Conservation (phyloP, 2,113 vertebrate species). For the Gnathochromis pfefferi region DNA sequence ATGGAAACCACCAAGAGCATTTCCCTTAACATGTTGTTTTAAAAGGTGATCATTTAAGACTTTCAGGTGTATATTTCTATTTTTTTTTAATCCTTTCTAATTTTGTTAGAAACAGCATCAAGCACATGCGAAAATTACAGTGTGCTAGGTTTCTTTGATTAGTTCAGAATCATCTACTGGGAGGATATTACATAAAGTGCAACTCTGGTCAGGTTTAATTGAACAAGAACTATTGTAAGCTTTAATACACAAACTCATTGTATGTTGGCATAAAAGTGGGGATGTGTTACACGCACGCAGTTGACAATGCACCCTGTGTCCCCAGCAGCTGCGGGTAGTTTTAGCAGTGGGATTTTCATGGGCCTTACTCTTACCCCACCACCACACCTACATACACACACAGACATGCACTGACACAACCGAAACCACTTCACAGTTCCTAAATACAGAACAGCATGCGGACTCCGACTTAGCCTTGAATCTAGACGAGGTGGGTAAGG, state of each 20-base stretch:
- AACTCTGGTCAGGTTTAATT: not conserved
- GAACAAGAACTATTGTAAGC: not conserved
- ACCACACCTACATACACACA: not conserved
- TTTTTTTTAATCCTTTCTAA: not conserved
- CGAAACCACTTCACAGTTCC: not conserved
- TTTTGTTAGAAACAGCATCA: not conserved
- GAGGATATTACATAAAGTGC: not conserved
- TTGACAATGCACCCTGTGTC: conserved; percentile 37
- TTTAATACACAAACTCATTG: not conserved
- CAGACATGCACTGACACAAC: not conserved
- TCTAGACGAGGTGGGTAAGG: conserved; percentile 42
- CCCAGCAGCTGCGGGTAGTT: conserved; percentile 52
- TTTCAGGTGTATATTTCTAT: not conserved
- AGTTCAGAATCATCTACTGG: not conserved
- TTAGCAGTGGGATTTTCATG: conserved; percentile 46
- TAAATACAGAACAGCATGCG: conserved; percentile 34
- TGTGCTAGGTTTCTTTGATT: not conserved
- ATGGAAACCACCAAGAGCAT: not conserved
- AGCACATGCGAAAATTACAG: not conserved
- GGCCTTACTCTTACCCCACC: conserved; percentile 10
- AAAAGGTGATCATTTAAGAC: not conserved
- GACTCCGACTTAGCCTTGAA: conserved; percentile 19
- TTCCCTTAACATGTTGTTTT: not conserved
- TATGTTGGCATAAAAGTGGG: not conserved
- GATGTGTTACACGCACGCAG: not conserved